phyloP scores from a whole-genome alignment of 2,888 invertebrate genomes.

The Lymantria monacha region DNA sequence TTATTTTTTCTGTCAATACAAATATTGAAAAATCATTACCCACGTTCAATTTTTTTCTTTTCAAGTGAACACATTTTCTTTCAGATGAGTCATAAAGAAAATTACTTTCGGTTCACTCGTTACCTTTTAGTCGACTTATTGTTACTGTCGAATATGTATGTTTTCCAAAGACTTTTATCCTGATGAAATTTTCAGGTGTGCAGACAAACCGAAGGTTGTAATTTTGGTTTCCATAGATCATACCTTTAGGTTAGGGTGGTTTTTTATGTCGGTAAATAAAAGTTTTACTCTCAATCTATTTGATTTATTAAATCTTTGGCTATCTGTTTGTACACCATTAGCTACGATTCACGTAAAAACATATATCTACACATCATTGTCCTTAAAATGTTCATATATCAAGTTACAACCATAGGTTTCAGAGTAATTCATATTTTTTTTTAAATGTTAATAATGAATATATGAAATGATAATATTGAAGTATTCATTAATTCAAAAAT shows the following conservation, averaged over 20 bases:
- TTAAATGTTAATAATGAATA: constrained; percentile 10
- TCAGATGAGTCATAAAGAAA: constrained; percentile 50
- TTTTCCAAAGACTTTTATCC: constrained; percentile 20
- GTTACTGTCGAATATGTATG: constrained; percentile 33
- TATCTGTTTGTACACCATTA: constrained; percentile 75
- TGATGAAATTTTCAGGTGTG: constrained; percentile 27
- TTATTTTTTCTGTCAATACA: constrained; percentile 60
- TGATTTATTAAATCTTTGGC: constrained; percentile 67
- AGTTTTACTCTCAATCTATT: constrained; percentile 56
- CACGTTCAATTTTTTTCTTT: constrained; percentile 52
- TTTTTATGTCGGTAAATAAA: constrained; percentile 26
- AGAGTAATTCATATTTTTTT: constrained; percentile 56
- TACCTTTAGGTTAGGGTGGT: background rate
- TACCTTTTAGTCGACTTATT: constrained; percentile 45
- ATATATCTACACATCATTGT: constrained; percentile 71
- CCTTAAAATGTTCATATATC: constrained; percentile 67
- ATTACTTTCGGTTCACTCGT: constrained; percentile 51
- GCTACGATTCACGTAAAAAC: constrained; percentile 79
- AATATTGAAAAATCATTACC: constrained; percentile 65
- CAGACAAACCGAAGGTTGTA: constrained; percentile 15
- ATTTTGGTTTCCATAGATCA: constrained; percentile 6
- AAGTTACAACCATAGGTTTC: constrained; percentile 79
- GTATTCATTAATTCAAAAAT: too few species aligned
- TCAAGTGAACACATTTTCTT: constrained; percentile 50
- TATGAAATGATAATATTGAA: too few species aligned